These are phyloP conservation scores for Aspidoscelis tigris DNA, from an alignment of 2,113 vertebrate genomes.

Conservation along the genomic window DNA sequence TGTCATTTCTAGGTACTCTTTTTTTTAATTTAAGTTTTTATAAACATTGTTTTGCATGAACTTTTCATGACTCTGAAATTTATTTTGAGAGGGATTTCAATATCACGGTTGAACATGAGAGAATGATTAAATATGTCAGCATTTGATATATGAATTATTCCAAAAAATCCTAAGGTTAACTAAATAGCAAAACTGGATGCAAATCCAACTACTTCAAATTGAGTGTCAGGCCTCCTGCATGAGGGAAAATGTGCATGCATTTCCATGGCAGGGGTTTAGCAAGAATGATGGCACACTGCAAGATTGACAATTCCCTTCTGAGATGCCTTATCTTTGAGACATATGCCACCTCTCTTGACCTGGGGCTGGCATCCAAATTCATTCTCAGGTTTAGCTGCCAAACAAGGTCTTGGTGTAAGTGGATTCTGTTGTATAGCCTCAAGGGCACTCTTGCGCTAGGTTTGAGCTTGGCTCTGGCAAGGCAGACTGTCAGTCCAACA, in stretches of 20 bases:
- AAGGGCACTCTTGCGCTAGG: not conserved
- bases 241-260: not conserved
- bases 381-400: conserved; percentile 26
- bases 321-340: conserved; percentile 25
- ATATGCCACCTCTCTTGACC: not conserved
- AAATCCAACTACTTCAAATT: conserved; percentile 34
- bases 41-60: conserved; percentile 5
- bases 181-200: conserved; percentile 34
- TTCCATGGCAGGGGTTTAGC: conserved; percentile 7
- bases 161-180: conserved; percentile 17
- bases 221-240: not conserved
- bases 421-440: conserved; percentile 13
- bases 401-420: not conserved
- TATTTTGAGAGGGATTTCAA: conserved; percentile 30
- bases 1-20: not conserved
- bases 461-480: conserved; percentile 12
- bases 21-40: conserved; percentile 1
- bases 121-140: conserved; percentile 26
- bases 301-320: conserved; percentile 13
- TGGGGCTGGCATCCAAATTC: conserved; percentile 9
- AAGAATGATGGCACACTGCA: conserved; percentile 1
- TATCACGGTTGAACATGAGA: not conserved
- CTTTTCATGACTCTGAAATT: conserved; percentile 33
- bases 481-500: not conserved
- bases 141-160: conserved; percentile 27